Evolutionary conservation across 2,888 invertebrate genomes (phyloP).

Genomic region (Phorcus lineatus): DNA sequence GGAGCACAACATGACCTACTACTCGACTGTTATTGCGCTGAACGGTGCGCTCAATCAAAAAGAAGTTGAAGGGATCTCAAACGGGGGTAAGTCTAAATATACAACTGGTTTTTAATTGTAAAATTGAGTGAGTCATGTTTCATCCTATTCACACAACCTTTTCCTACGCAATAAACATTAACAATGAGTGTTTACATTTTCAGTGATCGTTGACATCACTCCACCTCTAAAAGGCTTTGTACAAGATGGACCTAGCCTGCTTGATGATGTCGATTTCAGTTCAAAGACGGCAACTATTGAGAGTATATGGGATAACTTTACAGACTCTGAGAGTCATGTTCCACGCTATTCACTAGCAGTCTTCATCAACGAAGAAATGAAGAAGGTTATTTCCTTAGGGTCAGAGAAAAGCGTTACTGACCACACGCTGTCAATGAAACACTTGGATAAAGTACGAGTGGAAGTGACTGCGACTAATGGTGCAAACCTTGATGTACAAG

Average conservation of each 20-base stretch:
- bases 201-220: conserved; percentile 42
- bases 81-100: conserved; percentile 4
- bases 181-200: neutral
- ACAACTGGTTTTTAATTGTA: too few relatives aligned
- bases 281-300: conserved; percentile 35
- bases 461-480: conserved; percentile 54
- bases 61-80: neutral
- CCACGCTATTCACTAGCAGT: conserved; percentile 46
- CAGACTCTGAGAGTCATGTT: conserved; percentile 41
- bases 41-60: conserved; percentile 57
- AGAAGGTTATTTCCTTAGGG: conserved; percentile 42
- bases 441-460: conserved; percentile 40
- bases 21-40: conserved; percentile 53
- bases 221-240: conserved; percentile 36
- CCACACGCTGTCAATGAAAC: conserved; percentile 40
- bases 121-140: too few relatives aligned
- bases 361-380: conserved; percentile 44
- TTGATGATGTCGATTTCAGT: conserved; percentile 35
- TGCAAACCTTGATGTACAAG: conserved; percentile 41
- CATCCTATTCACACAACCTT: too few relatives aligned
- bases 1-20: conserved; percentile 55
- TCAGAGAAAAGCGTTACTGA: conserved; percentile 35
- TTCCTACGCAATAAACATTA: too few relatives aligned
- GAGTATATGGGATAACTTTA: conserved; percentile 38
- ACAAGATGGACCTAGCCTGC: conserved; percentile 31